Evolutionary conservation across 2,888 invertebrate genomes (phyloP).

Genomic region (Sminthurides aquaticus): DNA sequence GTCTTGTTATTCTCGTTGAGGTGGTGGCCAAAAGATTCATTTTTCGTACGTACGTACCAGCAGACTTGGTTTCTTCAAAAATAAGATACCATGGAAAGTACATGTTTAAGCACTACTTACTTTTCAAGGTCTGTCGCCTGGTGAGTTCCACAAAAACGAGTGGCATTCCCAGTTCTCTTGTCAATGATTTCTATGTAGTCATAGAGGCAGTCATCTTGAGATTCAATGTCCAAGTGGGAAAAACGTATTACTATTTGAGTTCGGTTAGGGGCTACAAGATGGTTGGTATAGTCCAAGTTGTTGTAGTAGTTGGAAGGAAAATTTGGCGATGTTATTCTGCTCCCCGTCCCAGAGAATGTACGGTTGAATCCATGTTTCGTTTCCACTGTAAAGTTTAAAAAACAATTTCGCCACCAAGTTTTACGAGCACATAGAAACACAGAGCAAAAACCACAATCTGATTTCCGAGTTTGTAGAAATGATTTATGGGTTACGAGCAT

Average conservation of each 20-base stretch:
- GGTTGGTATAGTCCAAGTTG: slow-evolving; percentile 63
- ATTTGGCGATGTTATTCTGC: slow-evolving; percentile 61
- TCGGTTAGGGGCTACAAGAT: slow-evolving; percentile 58
- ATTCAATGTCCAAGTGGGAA: slow-evolving; percentile 62
- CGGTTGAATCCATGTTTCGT: slow-evolving; percentile 53
- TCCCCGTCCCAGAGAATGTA: slow-evolving; percentile 59
- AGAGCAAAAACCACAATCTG: no score
- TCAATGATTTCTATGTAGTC: slow-evolving; percentile 63
- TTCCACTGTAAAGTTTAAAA: slow-evolving; percentile 47
- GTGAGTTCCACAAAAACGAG: slow-evolving; percentile 36
- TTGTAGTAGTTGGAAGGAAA: slow-evolving; percentile 66
- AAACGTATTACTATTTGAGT: slow-evolving; percentile 64
- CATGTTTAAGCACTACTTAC: no score
- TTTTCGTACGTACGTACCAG: no score
- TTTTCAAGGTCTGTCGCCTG: slow-evolving; percentile 30
- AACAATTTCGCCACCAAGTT: neutral
- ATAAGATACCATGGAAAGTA: no score
- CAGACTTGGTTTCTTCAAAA: no score
- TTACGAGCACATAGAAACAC: neutral
- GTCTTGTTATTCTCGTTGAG: no score
- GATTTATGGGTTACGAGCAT: no score
- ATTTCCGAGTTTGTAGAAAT: no score
- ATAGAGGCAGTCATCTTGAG: slow-evolving; percentile 69
- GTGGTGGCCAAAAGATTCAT: no score
- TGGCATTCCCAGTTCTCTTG: slow-evolving; percentile 36